These are phyloP conservation scores for Onthophagus sagittarius DNA, from an alignment of 2,888 invertebrate genomes.

Conservation along the genomic window DNA sequence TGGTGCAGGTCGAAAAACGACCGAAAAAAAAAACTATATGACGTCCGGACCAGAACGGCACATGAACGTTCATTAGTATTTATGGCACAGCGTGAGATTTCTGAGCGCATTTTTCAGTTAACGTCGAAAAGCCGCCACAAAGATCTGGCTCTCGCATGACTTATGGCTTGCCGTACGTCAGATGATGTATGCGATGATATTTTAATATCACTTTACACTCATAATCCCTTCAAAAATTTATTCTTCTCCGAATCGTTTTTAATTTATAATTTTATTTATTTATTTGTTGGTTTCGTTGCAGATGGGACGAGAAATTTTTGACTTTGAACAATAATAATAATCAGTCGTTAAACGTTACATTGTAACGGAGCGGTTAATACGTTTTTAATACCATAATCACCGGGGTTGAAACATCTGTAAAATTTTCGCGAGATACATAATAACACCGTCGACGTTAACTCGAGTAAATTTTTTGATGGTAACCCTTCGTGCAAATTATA, in stretches of 20 bases:
- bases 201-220: background rate
- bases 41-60: background rate
- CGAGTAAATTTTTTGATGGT: background rate
- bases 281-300: no score
- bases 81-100: constrained; percentile 11
- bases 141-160: background rate
- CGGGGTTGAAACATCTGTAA: background rate
- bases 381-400: background rate
- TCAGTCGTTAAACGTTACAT: background rate
- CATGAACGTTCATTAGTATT: constrained; percentile 10
- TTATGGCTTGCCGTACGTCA: constrained; percentile 3
- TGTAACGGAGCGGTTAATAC: background rate
- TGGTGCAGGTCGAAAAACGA: background rate
- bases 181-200: background rate
- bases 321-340: background rate
- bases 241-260: background rate
- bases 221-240: background rate
- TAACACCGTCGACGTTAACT: background rate
- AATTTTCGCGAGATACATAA: background rate
- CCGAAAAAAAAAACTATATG: background rate
- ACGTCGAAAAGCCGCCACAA: constrained; percentile 5
- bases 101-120: constrained; percentile 12
- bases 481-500: background rate
- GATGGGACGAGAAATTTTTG: no score
- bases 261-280: no score